These are phyloP conservation scores for Hartigia nigra DNA, from an alignment of 2,888 invertebrate genomes.

Conservation along the genomic window DNA sequence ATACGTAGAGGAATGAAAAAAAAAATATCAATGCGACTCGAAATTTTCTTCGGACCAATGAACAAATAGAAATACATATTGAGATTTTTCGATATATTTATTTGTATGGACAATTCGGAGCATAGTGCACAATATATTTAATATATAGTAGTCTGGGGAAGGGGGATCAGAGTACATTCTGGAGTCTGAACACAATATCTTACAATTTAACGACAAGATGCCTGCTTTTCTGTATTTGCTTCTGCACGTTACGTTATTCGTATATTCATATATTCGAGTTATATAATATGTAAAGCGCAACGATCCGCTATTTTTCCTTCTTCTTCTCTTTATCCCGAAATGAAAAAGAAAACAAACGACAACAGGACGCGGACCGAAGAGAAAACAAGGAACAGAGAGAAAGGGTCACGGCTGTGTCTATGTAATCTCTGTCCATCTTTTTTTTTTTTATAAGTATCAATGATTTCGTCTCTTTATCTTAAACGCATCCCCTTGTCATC, in stretches of 20 bases:
- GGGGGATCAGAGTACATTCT: conserved; percentile 61
- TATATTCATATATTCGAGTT: conserved; percentile 57
- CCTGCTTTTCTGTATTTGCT: conserved; percentile 59
- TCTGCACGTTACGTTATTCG: conserved; percentile 55
- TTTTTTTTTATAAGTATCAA: conserved; percentile 35
- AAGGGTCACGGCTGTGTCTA: conserved; percentile 45
- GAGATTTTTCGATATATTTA: conserved; percentile 59
- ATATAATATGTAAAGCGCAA: conserved; percentile 52
- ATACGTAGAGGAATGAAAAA: not conserved
- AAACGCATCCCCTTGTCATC: conserved; percentile 10
- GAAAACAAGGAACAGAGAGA: conserved; percentile 51
- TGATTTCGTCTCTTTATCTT: conserved; percentile 17
- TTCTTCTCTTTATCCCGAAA: conserved; percentile 12
- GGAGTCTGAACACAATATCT: conserved; percentile 63
- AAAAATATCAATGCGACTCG: not conserved
- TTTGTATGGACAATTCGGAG: conserved; percentile 63
- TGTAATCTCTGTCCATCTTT: conserved; percentile 51
- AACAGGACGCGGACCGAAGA: conserved; percentile 28
- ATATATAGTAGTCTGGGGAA: conserved; percentile 51
- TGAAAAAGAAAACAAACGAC: conserved; percentile 6
- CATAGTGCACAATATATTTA: conserved; percentile 63
- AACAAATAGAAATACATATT: conserved; percentile 8
- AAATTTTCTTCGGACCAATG: not conserved
- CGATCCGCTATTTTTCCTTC: conserved; percentile 45
- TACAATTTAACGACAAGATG: conserved; percentile 63